phyloP scores from a whole-genome alignment of 2,113 vertebrate species.

The Anhinga rufa region DNA sequence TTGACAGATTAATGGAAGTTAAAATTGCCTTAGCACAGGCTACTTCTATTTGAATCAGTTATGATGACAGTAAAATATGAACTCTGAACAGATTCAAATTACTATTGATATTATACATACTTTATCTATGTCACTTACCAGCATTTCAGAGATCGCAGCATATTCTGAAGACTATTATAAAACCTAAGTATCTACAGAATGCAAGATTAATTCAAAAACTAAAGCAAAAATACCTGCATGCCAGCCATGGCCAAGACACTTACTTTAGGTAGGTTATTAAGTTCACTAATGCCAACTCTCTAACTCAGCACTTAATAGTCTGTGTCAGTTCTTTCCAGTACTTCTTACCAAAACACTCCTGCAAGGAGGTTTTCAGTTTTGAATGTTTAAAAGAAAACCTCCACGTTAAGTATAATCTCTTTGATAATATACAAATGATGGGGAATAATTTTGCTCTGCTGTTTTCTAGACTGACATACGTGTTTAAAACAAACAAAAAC shows the following conservation, averaged over 20 bases:
- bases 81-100: neutral
- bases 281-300: neutral
- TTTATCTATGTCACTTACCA: neutral
- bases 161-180: neutral
- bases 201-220: neutral
- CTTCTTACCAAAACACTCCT: neutral
- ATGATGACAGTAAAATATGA: neutral
- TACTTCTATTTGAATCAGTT: neutral
- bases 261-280: neutral
- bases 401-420: neutral
- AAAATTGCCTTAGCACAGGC: neutral
- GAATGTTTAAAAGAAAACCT: neutral
- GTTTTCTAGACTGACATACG: neutral
- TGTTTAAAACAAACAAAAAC: neutral
- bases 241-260: neutral
- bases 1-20: slow-evolving; percentile 14
- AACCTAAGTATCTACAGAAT: neutral
- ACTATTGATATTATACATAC: neutral
- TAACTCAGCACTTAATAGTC: neutral
- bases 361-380: neutral
- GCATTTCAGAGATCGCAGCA: neutral
- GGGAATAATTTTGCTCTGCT: neutral
- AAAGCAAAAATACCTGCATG: neutral
- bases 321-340: neutral
- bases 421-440: neutral